A percentile compares a stretch with the other conserved stretches of the same genome.
Conservation (phyloP, 1,140 invertebrate genomes). For the Ceratosolen solmsi region DNA sequence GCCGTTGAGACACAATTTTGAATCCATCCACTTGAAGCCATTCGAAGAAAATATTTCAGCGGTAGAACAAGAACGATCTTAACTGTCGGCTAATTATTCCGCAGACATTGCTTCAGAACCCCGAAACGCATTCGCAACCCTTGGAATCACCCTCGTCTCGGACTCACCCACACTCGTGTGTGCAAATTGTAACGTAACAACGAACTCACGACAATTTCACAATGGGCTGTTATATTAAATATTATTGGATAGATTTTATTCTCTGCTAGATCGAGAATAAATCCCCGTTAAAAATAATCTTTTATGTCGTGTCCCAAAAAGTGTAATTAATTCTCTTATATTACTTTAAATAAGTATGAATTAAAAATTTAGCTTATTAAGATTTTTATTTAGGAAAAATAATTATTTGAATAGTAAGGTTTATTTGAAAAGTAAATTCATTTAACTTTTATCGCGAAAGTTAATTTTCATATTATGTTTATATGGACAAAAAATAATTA, state of each 20-base stretch:
- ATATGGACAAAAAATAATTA: too few species aligned
- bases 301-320: too few species aligned
- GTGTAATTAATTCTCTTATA: too few species aligned
- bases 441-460: too few species aligned
- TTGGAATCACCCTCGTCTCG: neutral
- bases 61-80: neutral
- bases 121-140: neutral
- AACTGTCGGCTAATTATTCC: slow-evolving; percentile 44
- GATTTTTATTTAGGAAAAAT: too few species aligned
- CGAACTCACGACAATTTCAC: neutral
- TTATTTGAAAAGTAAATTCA: too few species aligned
- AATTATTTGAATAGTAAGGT: too few species aligned
- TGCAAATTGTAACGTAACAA: neutral
- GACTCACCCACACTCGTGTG: neutral
- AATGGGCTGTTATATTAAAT: neutral
- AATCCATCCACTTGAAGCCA: neutral
- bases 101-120: slow-evolving; percentile 31
- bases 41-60: slow-evolving; percentile 40
- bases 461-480: too few species aligned
- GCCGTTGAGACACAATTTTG: slow-evolving; percentile 21
- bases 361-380: too few species aligned
- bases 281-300: neutral
- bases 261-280: neutral
- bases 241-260: neutral
- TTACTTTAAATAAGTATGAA: too few species aligned